Base-by-base conservation (phyloP, 2,888 invertebrate genomes). In the Tetragnatha montana region DNA sequence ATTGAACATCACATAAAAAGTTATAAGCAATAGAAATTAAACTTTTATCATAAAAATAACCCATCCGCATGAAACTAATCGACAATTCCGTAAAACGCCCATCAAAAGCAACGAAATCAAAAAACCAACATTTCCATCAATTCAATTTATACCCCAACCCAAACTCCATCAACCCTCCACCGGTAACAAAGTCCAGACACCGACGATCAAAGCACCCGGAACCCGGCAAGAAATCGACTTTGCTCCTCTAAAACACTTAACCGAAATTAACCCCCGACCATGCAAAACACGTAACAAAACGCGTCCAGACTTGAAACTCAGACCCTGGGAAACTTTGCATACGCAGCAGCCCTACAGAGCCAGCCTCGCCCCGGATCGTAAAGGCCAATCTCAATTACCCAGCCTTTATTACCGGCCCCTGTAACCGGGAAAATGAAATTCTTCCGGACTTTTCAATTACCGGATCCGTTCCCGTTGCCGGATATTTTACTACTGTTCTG, bases 371-470 rank as follows among this genome's bases (percentile, higher is more conserved):
- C 60, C 60, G 12, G 60, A 60, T 60, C 60, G 60, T 60, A 60
- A 60, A 60, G 60, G 60, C 60, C 35, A 17, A 3, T 60, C 10
- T 12, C 60, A 60, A 60, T 60, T 60, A 60, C 60, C 60, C 60
- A 60, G 12, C 60, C 60, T 60, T 60, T 60, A 60, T 60, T 60
- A 60, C 60, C 4, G 60, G 60, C 12, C 60, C 10, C 74, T 35
- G 74, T 74, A 74, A 74, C 74, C 22, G 35, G 35, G 35, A 17
- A 35, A 74, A 74, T 74, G 74, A 74, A 74, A 22, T 74, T 47
- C 74, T 47, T 17, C 10, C 12, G 74, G 35, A 74, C 22, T 14
- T 74, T 74, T 74, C 74, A 74, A 74, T 74, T 74, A 47, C 47
- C 21, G 14, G 74, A 35, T 35, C 35, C 35, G 35, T 35, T 35